Evolutionary conservation across 2,113 vertebrate species (phyloP).

Genomic region (Oncorhynchus masou): DNA sequence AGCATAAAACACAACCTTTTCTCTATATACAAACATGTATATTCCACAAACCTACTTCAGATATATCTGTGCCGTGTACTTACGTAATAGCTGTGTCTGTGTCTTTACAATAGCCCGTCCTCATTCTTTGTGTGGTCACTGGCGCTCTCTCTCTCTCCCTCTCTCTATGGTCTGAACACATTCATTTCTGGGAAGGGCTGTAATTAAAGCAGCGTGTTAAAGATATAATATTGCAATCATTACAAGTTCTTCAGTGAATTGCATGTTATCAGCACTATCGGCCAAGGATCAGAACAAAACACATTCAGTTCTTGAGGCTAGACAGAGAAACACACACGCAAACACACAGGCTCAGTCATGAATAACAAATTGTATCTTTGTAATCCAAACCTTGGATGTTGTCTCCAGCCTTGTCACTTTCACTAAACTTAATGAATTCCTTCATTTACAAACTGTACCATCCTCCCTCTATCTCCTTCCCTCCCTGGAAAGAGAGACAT

Average conservation of each 20-base stretch:
- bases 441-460: slow-evolving; percentile 3
- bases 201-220: slow-evolving; percentile 59
- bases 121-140: slow-evolving; percentile 31
- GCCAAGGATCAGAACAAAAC: slow-evolving; percentile 24
- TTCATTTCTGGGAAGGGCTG: slow-evolving; percentile 37
- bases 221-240: slow-evolving; percentile 55
- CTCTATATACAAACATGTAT: background rate
- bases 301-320: slow-evolving; percentile 20
- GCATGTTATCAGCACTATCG: slow-evolving; percentile 14
- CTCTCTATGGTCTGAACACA: slow-evolving; percentile 20
- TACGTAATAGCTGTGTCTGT: background rate
- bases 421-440: slow-evolving; percentile 16
- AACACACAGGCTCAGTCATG: slow-evolving; percentile 3
- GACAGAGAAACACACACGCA: slow-evolving; percentile 11
- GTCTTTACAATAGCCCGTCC: slow-evolving; percentile 5
- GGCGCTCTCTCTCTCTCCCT: background rate
- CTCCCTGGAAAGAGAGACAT: background rate
- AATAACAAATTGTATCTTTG: slow-evolving; percentile 17
- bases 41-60: background rate
- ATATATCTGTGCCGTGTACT: background rate
- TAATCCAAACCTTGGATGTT: slow-evolving; percentile 6
- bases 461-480: background rate
- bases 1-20: background rate
- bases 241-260: slow-evolving; percentile 34
- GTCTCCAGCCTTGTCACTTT: slow-evolving; percentile 27